Evolutionary conservation across 2,888 invertebrate species (phyloP), one percentile per base, ranked within the genome.

Genomic region (Julus scandinavius): DNA sequence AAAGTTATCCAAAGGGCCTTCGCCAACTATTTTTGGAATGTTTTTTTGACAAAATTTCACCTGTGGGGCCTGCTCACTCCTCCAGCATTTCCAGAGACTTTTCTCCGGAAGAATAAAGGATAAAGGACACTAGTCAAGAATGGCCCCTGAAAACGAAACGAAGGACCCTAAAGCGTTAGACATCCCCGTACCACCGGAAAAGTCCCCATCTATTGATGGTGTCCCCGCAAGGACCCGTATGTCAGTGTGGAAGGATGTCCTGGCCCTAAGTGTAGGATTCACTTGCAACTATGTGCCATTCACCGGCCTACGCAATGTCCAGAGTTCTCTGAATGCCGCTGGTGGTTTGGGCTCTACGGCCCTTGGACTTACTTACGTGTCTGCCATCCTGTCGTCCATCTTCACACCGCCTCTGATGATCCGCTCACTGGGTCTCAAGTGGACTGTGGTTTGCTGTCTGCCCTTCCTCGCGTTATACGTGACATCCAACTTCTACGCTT

Each of bases 361-460:
- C 4, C 93, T 98, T 89, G 96, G 97, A 91, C 96, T 97, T 80
- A 95, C 99, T 90, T 99, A 99, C 93, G 97, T 96, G 50, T 96
- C 97, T 9, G 94, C 98, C 17, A 97, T 99, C 88, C 94, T 99
- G 38, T 98, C 98, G 89, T 99, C 98, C 93, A 96, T 99, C 93
- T 97, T 99, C 93, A 95, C 99, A 90, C 98, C 98, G 86, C 97
- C 98, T 83, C 96, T 97, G 93, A 94, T 98, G 91, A 98, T 98
- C 91, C 96, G 97, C 92, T 95, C 96, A 92, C 94, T 99, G 91
- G 98, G 98, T 89, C 98, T 97, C 90, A 99, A 99, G 93, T 97
- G 98, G 97, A 98, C 99, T 13, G 80, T 89, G n/a, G 86, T 89
- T 5, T 17, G 45, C 83, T 54, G 49, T 50, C 38, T 87, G 17